phyloP scores from a whole-genome alignment of 2,113 vertebrate genomes.

The sheep (Ovis aries) region ARS-UI_Ramb_v3.0 NC_056060.1:53891501-53892000 shows the following conservation, averaged over 20 bases:
- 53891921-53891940: background rate
- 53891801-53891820: conserved; percentile 97
- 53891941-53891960: background rate
- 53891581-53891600: background rate
- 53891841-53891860: conserved; percentile 86
- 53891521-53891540: background rate
- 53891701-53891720: background rate
- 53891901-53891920: background rate
- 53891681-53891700: background rate
- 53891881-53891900: background rate
- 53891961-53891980: background rate
- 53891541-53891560: accelerated
- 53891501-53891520: background rate
- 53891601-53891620: background rate
- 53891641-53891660: background rate
- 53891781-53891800: conserved; percentile 92
- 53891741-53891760: conserved; percentile 85
- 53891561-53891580: background rate
- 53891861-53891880: conserved; percentile 14
- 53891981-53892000: conserved; percentile 45
- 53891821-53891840: conserved; percentile 91
- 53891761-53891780: conserved; percentile 90
- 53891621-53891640: background rate
- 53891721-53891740: background rate
- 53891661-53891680: background rate